Evolutionary conservation across 2,888 invertebrate species (phyloP).

Genomic region (Dinocampus coccinellae): DNA sequence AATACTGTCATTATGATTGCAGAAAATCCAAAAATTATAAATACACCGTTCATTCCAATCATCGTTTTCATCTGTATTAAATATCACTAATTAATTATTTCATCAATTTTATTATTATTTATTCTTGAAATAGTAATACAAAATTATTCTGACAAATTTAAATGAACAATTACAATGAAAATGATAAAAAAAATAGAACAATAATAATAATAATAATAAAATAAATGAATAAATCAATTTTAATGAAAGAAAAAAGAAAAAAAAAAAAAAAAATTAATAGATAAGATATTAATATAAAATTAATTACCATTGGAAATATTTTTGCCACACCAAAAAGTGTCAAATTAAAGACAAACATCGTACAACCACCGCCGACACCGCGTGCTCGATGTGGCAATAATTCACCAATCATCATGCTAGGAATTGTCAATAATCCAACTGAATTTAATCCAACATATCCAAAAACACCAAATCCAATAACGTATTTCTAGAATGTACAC

Average conservation of each 20-base stretch:
- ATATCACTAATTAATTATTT: too few relatives aligned
- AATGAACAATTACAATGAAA: too few relatives aligned
- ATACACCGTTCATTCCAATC: slow-evolving; percentile 78
- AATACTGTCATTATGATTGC: slow-evolving; percentile 76
- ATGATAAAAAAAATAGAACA: too few relatives aligned
- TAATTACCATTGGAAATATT: slow-evolving; percentile 76
- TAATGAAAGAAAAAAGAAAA: too few relatives aligned
- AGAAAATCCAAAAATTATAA: slow-evolving; percentile 78
- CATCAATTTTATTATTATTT: too few relatives aligned
- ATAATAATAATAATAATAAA: too few relatives aligned
- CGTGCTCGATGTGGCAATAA: slow-evolving; percentile 81
- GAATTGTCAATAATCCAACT: slow-evolving; percentile 80
- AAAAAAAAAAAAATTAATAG: slow-evolving; percentile 3
- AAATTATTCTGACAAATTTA: too few relatives aligned
- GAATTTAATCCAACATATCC: slow-evolving; percentile 82
- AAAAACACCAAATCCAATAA: slow-evolving; percentile 72
- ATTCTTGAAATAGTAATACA: neutral
- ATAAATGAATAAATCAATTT: too few relatives aligned
- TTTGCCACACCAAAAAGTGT: slow-evolving; percentile 79
- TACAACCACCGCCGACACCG: slow-evolving; percentile 80
- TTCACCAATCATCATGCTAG: slow-evolving; percentile 83
- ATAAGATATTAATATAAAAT: neutral
- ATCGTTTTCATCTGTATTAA: slow-evolving; percentile 51
- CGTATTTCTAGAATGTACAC: slow-evolving; percentile 62
- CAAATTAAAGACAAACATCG: slow-evolving; percentile 80